Base-by-base conservation (phyloP, 2,113 vertebrate species). In the Malaclemys terrapin region DNA sequence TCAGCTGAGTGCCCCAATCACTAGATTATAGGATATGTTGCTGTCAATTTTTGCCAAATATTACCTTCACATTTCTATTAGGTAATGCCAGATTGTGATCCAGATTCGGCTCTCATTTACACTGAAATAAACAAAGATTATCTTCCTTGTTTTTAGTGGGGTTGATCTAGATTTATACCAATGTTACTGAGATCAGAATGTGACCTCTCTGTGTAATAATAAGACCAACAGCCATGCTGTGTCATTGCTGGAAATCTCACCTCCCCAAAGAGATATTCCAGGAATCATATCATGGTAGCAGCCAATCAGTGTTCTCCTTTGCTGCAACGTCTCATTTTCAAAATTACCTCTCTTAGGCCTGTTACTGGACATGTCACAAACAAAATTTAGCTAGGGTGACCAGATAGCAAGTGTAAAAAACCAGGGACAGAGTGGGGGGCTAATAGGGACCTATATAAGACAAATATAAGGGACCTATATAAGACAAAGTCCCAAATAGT, bases 351-450 rank as follows among this genome's bases (percentile, higher is more conserved):
- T 90, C 93, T 95, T 86, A 86, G 9, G 31, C 62, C 54, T 90
- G 75, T 82, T 89, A 93, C 83, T 93, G 85, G 78, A 97, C 94
- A 86, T 38, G 87, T 59, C 80, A 86, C 82, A 85, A 97, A 94
- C 22, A 92, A 0, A 53, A 54, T 85, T 91, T 96, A 84, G 87
- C 69, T 88, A 20, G 76, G 16, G 87, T 84, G 54, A 56, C 14
- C 42, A 10, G 9, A 45, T 56, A 56, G 20, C 54, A 56, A 56
- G 24, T 24, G 22, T 25, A 56, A 25, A 56, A 25, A 56, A 56
- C 24, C 54, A 56, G 17, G 52, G 54, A 25, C 22, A 4, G 54
- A 56, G 54, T 56, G 17, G 22, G 54, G 22, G 54, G 4, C 25
- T 56, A 56, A 56, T 10, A 56, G 22, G 24, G 2, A 0, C 20